Conservation (phyloP, 2,888 invertebrate genomes). For the Troides oblongomaculatus region DNA sequence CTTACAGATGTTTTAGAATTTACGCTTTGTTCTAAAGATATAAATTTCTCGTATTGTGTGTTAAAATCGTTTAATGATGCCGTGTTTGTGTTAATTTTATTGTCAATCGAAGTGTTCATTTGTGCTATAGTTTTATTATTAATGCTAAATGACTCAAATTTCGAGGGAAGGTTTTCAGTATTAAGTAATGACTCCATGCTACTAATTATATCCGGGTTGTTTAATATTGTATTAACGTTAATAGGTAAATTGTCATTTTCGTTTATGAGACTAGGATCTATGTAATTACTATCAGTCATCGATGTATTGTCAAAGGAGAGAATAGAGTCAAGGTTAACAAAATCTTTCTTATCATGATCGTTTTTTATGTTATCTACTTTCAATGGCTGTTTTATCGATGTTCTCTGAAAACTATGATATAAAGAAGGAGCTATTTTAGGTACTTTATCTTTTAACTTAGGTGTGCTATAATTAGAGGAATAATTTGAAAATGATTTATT, state of each 20-base stretch:
- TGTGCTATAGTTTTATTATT: slow-evolving; percentile 50
- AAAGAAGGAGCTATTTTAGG: slow-evolving; percentile 73
- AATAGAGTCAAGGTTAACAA: slow-evolving; percentile 74
- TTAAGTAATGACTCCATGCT: slow-evolving; percentile 76
- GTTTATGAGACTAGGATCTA: slow-evolving; percentile 83
- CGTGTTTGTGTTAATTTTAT: slow-evolving; percentile 42
- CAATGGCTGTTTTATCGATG: slow-evolving; percentile 65
- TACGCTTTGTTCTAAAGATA: slow-evolving; percentile 74
- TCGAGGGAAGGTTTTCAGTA: slow-evolving; percentile 73
- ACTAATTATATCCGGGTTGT: slow-evolving; percentile 75
- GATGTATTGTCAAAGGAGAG: slow-evolving; percentile 67
- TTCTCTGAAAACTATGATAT: slow-evolving; percentile 74
- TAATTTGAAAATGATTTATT: slow-evolving; percentile 73
- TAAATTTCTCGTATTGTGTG: slow-evolving; percentile 75
- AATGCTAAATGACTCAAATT: slow-evolving; percentile 70
- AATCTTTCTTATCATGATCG: slow-evolving; percentile 62
- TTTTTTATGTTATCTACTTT: slow-evolving; percentile 73
- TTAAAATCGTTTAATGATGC: slow-evolving; percentile 68
- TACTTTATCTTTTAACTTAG: slow-evolving; percentile 73
- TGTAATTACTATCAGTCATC: slow-evolving; percentile 73
- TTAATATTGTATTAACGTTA: slow-evolving; percentile 73
- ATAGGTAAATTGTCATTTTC: slow-evolving; percentile 85
- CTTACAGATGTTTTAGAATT: slow-evolving; percentile 69
- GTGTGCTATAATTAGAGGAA: slow-evolving; percentile 68
- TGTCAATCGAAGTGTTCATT: slow-evolving; percentile 37